A percentile compares a stretch with the other conserved stretches of the same genome.
phyloP scores from a whole-genome alignment of 2,888 invertebrate species.

The Andrena minutula region DNA sequence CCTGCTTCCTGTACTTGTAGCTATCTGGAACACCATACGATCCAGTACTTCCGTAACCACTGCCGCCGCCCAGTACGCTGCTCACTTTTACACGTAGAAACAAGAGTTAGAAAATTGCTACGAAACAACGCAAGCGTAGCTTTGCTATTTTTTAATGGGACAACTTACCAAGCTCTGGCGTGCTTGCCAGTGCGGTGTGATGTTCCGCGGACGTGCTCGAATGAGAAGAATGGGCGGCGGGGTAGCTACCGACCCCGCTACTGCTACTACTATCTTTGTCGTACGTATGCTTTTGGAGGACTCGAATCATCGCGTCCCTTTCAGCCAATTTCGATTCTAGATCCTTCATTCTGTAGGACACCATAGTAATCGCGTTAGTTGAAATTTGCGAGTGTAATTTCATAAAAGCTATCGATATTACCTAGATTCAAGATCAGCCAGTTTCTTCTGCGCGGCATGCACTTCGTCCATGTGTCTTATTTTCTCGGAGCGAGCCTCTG shows the following conservation, averaged over 20 bases:
- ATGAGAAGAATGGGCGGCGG: constrained; percentile 83
- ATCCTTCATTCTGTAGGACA: constrained; percentile 89
- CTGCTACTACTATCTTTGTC: constrained; percentile 88
- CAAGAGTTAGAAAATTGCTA: background rate
- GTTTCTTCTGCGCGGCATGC: constrained; percentile 93
- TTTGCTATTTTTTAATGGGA: background rate
- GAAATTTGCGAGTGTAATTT: background rate
- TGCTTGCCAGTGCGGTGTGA: constrained; percentile 80
- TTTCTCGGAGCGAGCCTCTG: constrained; percentile 94
- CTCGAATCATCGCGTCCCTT: constrained; percentile 95
- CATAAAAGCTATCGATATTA: constrained; percentile 80
- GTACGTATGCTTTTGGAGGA: constrained; percentile 92
- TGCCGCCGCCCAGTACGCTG: constrained; percentile 87
- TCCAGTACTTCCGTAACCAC: constrained; percentile 87
- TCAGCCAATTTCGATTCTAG: constrained; percentile 95
- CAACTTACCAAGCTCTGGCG: constrained; percentile 81
- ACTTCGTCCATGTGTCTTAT: constrained; percentile 95
- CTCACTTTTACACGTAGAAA: constrained; percentile 84
- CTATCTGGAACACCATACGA: constrained; percentile 87
- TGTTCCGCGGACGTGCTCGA: constrained; percentile 83
- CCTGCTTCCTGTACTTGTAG: constrained; percentile 86
- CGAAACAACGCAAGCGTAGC: background rate
- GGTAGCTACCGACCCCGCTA: constrained; percentile 86
- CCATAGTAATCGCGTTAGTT: background rate
- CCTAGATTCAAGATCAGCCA: constrained; percentile 95